Evolutionary conservation across 2,113 vertebrate species (phyloP), one percentile per base, ranked within the genome.

Genomic region (Axis porcinus): DNA sequence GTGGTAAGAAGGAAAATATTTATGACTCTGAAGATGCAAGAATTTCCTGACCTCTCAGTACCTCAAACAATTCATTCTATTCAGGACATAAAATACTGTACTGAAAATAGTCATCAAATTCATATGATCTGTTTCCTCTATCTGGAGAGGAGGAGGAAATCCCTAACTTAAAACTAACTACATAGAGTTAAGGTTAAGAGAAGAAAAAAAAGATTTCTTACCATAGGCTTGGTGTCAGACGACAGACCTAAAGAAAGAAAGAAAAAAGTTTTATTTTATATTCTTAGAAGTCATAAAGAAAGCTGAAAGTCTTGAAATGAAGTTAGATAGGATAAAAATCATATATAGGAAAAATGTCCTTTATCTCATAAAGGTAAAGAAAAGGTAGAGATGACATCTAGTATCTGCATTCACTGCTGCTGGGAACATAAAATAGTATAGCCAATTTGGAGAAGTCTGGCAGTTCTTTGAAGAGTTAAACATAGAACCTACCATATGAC

Each of bases 171-270:
- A 97, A 95, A 74, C 30, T 88, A 92, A 93, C 43, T 93, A 11
- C 74, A 78, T 0, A 74, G 52, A 60, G 28, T 85, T 96, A 97
- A 89, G 81, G 28, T 92, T 94, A 6, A 93, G 85, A 43, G 7
- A 88, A 76, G 21, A 64, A 93, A 79, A 92, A n/a, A 87, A 86
- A 21, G 0, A 86, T 45, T 91, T 89, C 99, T 98, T 98, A 99
- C 99, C 98, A 89, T 96, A 91, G 99, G 98, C 70, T 99, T 99
- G 95, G 92, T 93, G 70, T 98, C 98, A 95, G 98, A 94, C 11
- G 98, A 98, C 67, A 99, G 96, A 54, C 98, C 99, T 99, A 94
- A 88, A 86, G 92, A 96, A 91, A 28, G 47, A 97, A 97, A 94
- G 15, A 47, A 70, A 57, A 58, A 96, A 94, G 15, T 50, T 62